These are phyloP conservation scores for Oithona nana DNA, from an alignment of 2,888 invertebrate species.

Conservation along the genomic window DNA sequence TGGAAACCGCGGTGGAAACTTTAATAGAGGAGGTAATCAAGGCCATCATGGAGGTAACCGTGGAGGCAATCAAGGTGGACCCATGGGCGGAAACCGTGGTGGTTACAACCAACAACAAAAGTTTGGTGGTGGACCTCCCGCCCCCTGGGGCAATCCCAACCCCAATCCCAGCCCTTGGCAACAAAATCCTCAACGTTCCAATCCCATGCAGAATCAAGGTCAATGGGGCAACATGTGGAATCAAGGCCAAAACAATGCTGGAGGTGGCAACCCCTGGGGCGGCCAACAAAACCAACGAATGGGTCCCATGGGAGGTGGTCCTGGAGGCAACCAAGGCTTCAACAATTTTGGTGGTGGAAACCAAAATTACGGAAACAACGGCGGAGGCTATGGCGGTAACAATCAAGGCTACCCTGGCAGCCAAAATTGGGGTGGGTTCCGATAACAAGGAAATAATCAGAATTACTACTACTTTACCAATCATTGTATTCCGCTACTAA, in stretches of 20 bases:
- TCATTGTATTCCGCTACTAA: too few species aligned
- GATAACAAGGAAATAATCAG: too few species aligned
- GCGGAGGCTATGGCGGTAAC: neutral
- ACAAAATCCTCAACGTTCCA: neutral
- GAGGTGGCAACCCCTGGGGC: neutral
- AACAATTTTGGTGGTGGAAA: neutral
- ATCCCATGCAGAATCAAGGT: neutral
- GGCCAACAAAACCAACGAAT: too few species aligned
- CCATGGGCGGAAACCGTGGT: constrained; percentile 22
- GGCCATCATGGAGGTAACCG: constrained; percentile 19
- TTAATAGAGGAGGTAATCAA: constrained; percentile 21
- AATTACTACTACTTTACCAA: too few species aligned
- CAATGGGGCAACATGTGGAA: neutral
- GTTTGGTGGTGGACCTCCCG: neutral
- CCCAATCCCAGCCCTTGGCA: neutral
- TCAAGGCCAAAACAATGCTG: neutral
- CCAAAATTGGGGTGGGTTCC: neutral
- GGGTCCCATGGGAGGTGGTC: too few species aligned
- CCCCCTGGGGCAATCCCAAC: too few species aligned
- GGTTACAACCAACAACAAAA: neutral
- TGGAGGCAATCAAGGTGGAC: constrained; percentile 17
- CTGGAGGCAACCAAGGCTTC: too few species aligned
- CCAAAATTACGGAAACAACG: neutral
- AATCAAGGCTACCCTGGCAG: neutral
- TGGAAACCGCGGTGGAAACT: too few species aligned